These are phyloP conservation scores for Agrochola macilenta DNA, from an alignment of 2,888 invertebrate species.

Conservation along the genomic window DNA sequence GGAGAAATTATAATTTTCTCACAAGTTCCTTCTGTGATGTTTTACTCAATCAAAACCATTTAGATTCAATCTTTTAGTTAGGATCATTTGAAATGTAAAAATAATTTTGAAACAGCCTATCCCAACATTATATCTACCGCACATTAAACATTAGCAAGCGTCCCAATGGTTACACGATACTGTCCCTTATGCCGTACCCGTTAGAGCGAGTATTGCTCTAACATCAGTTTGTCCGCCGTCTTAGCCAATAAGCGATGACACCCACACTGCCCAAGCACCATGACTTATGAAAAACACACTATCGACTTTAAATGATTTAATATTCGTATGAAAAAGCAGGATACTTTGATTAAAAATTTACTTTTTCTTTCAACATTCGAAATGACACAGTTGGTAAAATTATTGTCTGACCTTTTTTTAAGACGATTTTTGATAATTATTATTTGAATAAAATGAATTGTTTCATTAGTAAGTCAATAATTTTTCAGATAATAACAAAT, in stretches of 20 bases:
- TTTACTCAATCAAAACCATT: background rate
- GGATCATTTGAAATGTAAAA: constrained; percentile 1
- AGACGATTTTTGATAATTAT: background rate
- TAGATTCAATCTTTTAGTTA: too few species aligned
- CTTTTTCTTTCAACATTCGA: too few species aligned
- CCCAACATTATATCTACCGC: constrained; percentile 21
- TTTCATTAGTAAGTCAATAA: background rate
- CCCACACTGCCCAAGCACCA: constrained; percentile 74
- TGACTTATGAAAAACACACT: constrained; percentile 61
- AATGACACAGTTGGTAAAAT: background rate
- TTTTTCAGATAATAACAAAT: background rate
- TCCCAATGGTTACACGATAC: constrained; percentile 60
- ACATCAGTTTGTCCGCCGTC: constrained; percentile 73
- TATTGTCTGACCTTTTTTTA: background rate
- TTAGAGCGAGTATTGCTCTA: constrained; percentile 66
- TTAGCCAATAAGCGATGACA: constrained; percentile 64
- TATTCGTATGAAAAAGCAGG: background rate
- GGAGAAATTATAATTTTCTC: background rate
- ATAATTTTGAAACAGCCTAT: constrained; percentile 19
- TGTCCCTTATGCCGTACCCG: constrained; percentile 61
- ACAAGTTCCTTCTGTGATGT: background rate
- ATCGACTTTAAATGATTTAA: constrained; percentile 16
- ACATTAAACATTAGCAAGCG: constrained; percentile 57
- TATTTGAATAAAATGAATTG: background rate
- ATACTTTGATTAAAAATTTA: background rate